Evolutionary conservation across 1,140 invertebrate genomes (phyloP).

Genomic region (Conus ventricosus): DNA sequence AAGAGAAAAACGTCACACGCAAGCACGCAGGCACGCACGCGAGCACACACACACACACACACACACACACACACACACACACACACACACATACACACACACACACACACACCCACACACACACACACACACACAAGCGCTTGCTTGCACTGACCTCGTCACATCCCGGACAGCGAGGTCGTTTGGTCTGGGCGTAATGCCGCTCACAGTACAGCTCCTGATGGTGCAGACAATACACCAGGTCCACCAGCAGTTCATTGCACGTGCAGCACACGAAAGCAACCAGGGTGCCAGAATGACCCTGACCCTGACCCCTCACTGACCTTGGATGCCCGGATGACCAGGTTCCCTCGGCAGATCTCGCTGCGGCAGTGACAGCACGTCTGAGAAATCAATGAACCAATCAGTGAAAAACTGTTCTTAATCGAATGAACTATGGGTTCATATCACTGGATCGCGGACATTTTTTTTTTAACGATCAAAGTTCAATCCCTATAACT

Average conservation of each 20-base stretch:
- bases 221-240: slow-evolving; percentile 93
- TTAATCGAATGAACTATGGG: no score
- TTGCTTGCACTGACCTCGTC: slow-evolving; percentile 86
- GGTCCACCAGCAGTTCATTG: slow-evolving; percentile 95
- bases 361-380: slow-evolving; percentile 80
- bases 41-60: neutral
- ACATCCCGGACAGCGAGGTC: slow-evolving; percentile 95
- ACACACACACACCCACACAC: neutral
- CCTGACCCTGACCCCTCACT: slow-evolving; percentile 77
- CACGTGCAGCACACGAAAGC: slow-evolving; percentile 93
- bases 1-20: no score
- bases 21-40: neutral
- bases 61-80: neutral
- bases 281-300: slow-evolving; percentile 92
- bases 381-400: slow-evolving; percentile 50
- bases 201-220: slow-evolving; percentile 91
- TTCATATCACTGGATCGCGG: no score
- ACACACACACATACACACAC: neutral
- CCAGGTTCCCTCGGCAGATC: slow-evolving; percentile 81
- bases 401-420: neutral
- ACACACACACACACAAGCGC: no score
- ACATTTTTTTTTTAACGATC: no score
- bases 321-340: slow-evolving; percentile 84
- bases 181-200: slow-evolving; percentile 96
- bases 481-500: no score